phyloP scores from a whole-genome alignment of 1,140 invertebrate genomes.

The Brachionus sp. region DNA sequence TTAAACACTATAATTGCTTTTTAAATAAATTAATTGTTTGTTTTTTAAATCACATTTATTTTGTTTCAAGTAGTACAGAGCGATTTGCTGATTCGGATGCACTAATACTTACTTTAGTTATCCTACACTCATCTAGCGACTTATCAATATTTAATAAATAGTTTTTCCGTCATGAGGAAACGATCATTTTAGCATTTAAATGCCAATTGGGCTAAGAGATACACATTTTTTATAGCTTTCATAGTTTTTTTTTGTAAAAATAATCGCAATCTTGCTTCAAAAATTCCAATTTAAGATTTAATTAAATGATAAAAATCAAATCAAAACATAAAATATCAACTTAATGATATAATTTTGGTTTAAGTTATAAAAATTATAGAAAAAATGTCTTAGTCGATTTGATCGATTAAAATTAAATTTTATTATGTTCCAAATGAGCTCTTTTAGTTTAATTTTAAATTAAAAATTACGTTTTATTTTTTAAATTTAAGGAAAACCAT shows the following conservation, averaged over 20 bases:
- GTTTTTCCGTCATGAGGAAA: background rate
- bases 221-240: background rate
- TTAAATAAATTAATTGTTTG: background rate
- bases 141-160: background rate
- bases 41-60: too few species aligned
- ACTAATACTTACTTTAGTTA: background rate
- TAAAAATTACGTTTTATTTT: too few species aligned
- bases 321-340: background rate
- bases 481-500: too few species aligned
- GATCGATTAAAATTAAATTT: too few species aligned
- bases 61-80: background rate
- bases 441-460: too few species aligned
- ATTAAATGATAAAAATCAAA: conserved; percentile 12
- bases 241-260: background rate
- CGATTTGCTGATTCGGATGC: background rate
- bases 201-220: background rate
- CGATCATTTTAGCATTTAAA: background rate
- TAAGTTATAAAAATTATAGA: too few species aligned
- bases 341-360: too few species aligned
- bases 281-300: background rate
- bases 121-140: background rate
- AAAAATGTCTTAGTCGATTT: too few species aligned
- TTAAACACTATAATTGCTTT: background rate
- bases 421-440: too few species aligned
- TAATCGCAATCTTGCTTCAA: background rate